Evolutionary conservation across 2,888 invertebrate genomes (phyloP).

Genomic region (Pycnomerus fuliginosus): DNA sequence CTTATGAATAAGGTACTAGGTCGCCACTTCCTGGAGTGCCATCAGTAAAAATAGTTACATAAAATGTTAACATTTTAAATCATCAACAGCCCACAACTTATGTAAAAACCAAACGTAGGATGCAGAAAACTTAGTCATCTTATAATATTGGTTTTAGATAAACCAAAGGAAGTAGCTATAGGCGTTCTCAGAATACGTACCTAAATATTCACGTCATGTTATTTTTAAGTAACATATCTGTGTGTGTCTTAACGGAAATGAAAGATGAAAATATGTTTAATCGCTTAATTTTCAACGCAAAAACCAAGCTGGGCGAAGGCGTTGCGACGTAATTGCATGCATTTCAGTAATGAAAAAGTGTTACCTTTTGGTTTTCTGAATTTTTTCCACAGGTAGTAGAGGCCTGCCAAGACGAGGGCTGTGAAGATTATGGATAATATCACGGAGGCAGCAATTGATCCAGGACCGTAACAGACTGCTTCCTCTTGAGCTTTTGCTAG

Average conservation of each 20-base stretch:
- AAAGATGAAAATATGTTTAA: too few relatives aligned
- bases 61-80: neutral
- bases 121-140: neutral
- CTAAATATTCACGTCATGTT: neutral
- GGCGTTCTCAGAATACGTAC: neutral
- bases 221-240: too few relatives aligned
- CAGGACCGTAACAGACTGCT: conserved; percentile 62
- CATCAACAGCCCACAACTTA: conserved; percentile 1
- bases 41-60: too few relatives aligned
- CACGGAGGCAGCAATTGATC: conserved; percentile 70
- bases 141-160: neutral
- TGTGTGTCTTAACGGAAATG: too few relatives aligned
- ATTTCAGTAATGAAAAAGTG: neutral
- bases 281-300: conserved; percentile 1
- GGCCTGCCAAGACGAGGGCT: conserved; percentile 60
- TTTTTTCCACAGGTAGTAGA: conserved; percentile 42
- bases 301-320: neutral
- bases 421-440: conserved; percentile 70
- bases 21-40: too few relatives aligned
- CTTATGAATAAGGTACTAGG: too few relatives aligned
- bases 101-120: conserved; percentile 2
- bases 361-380: conserved; percentile 38
- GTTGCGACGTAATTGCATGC: neutral
- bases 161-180: conserved; percentile 1
- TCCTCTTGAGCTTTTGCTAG: conserved; percentile 40